Conservation (phyloP, 2,888 invertebrate genomes). For the Megalurothrips usitatus region DNA sequence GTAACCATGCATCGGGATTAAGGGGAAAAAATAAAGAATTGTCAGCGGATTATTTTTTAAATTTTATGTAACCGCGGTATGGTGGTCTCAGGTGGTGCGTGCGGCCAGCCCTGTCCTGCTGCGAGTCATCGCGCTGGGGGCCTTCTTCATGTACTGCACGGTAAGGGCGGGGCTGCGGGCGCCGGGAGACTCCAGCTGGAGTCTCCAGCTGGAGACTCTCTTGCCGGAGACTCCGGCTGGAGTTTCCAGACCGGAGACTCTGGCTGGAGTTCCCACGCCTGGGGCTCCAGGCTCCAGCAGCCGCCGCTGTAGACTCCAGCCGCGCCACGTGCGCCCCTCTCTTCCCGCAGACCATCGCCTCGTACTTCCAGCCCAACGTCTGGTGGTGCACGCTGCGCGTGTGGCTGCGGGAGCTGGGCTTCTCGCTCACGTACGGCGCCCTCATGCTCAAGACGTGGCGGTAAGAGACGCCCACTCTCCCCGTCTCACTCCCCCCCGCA, state of each 20-base stretch:
- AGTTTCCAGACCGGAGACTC: no score
- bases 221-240: no score
- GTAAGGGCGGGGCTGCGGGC: constrained; percentile 57
- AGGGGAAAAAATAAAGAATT: no score
- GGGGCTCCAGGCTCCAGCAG: no score
- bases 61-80: no score
- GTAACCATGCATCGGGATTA: no score
- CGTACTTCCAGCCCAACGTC: constrained; percentile 86
- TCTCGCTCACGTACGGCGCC: constrained; percentile 90
- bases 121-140: constrained; percentile 84
- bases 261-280: no score
- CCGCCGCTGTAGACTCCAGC: no score
- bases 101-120: constrained; percentile 90
- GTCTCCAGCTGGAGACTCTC: no score
- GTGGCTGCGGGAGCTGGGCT: constrained; percentile 91
- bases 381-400: constrained; percentile 85
- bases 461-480: constrained; percentile 53
- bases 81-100: constrained; percentile 85
- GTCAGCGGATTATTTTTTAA: no score
- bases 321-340: not conserved
- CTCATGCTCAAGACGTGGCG: constrained; percentile 96
- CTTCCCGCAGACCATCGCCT: constrained; percentile 71
- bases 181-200: no score
- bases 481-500: constrained; percentile 27
- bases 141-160: constrained; percentile 89